Conservation (phyloP, 2,888 invertebrate genomes). For the Electrophaes corylata region DNA sequence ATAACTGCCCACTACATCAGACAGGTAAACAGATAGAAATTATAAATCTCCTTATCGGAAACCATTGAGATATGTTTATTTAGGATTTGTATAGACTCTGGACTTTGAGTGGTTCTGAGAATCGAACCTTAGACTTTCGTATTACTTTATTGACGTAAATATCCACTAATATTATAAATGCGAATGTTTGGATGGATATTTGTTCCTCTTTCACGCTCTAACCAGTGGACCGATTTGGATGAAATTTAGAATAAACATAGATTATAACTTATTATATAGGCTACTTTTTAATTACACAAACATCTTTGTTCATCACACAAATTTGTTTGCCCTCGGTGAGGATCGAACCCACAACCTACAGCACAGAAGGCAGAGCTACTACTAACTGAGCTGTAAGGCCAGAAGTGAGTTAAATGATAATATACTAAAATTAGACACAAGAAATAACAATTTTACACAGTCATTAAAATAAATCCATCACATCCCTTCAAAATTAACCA, state of each 20-base stretch:
- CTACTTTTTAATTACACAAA: too few species aligned
- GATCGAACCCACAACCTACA: too few species aligned
- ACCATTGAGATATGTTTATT: conserved; percentile 26
- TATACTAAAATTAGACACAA: conserved; percentile 1
- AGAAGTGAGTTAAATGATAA: too few species aligned
- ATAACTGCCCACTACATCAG: conserved; percentile 33
- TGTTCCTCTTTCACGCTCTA: too few species aligned
- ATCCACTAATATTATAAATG: too few species aligned
- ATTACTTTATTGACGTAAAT: background rate
- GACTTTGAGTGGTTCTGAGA: conserved; percentile 17
- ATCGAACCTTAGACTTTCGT: conserved; percentile 1
- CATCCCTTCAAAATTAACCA: conserved; percentile 55
- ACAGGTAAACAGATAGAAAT: conserved; percentile 26
- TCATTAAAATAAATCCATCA: conserved; percentile 45
- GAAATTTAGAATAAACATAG: too few species aligned
- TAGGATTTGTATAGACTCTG: conserved; percentile 21
- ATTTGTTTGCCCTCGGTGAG: too few species aligned
- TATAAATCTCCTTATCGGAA: conserved; percentile 31
- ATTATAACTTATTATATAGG: too few species aligned
- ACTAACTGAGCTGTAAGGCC: background rate
- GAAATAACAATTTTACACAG: conserved; percentile 21
- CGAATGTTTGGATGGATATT: too few species aligned
- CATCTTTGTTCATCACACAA: too few species aligned
- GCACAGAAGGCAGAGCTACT: too few species aligned
- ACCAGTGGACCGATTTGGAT: too few species aligned